phyloP scores from a whole-genome alignment of 37 sponge, comb jelly and placozoan genomes.

The Chondrosia reniformis region DNA sequence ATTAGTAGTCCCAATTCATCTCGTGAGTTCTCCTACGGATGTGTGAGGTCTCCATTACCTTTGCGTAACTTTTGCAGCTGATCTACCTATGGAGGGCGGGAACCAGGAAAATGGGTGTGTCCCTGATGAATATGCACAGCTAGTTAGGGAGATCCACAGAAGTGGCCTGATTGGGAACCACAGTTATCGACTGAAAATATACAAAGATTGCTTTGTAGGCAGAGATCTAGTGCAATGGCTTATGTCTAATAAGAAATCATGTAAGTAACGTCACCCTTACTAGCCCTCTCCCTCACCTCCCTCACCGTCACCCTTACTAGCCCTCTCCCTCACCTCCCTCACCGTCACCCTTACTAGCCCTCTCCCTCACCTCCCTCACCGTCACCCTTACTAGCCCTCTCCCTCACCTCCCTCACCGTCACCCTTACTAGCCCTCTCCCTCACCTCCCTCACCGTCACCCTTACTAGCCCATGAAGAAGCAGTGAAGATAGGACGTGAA shows the following conservation, averaged over 20 bases:
- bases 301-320: neutral
- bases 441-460: neutral
- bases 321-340: neutral
- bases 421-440: neutral
- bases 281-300: neutral
- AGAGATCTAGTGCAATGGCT: slow-evolving; percentile 82
- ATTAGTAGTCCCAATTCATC: neutral
- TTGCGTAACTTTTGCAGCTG: too few relatives aligned
- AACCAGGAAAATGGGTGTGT: slow-evolving; percentile 45
- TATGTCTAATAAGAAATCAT: slow-evolving; percentile 40
- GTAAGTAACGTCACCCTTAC: neutral
- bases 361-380: neutral
- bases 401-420: neutral
- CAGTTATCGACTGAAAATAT: slow-evolving; percentile 60
- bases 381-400: neutral
- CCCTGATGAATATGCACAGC: slow-evolving; percentile 71
- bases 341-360: neutral
- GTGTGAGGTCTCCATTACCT: too few relatives aligned
- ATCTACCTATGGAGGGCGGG: too few relatives aligned
- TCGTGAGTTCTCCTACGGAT: neutral
- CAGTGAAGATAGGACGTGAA: slow-evolving; percentile 59
- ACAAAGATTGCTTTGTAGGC: slow-evolving; percentile 77
- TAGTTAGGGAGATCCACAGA: slow-evolving; percentile 68
- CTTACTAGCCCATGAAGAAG: slow-evolving; percentile 59
- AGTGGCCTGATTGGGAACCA: slow-evolving; percentile 66